A percentile compares a stretch with the other conserved stretches of the same genome.
phyloP scores from a whole-genome alignment of 2,113 vertebrate genomes.

The Chloropsis hardwickii region DNA sequence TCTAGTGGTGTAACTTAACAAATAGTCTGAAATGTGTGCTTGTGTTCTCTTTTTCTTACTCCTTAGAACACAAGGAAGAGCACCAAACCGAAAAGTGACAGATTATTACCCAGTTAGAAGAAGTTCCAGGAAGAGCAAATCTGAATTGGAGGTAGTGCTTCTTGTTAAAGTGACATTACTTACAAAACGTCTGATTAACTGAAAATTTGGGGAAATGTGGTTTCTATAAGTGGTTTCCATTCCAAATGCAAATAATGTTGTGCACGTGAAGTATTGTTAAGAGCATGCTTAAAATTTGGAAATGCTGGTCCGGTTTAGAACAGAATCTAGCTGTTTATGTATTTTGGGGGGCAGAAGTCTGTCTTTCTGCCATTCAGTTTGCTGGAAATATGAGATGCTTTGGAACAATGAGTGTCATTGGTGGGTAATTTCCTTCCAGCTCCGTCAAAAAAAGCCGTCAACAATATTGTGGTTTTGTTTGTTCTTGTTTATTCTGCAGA shows the following conservation, averaged over 20 bases:
- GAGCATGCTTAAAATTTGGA: not conserved
- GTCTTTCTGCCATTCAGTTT: not conserved
- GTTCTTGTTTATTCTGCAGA: constrained; percentile 69
- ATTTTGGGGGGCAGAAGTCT: not conserved
- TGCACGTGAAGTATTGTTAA: not conserved
- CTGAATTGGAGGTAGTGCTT: constrained; percentile 83
- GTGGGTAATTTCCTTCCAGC: not conserved
- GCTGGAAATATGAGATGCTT: not conserved
- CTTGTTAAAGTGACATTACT: not conserved
- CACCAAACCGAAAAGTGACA: constrained; percentile 88
- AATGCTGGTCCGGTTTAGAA: not conserved
- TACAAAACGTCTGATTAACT: accelerated
- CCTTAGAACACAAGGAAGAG: constrained; percentile 79
- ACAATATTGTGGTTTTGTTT: not conserved
- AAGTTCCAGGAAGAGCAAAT: constrained; percentile 90
- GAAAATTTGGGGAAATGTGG: not conserved
- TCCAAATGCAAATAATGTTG: not conserved
- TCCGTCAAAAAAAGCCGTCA: not conserved
- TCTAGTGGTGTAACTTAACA: not conserved
- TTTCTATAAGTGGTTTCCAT: not conserved
- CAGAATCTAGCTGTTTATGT: not conserved
- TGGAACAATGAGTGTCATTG: not conserved
- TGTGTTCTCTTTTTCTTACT: not conserved
- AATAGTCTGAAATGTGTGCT: not conserved
- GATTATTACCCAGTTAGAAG: constrained; percentile 92